Base-by-base conservation (phyloP, 2,797 vertebrate species). In the Diglossa cyanea region DNA sequence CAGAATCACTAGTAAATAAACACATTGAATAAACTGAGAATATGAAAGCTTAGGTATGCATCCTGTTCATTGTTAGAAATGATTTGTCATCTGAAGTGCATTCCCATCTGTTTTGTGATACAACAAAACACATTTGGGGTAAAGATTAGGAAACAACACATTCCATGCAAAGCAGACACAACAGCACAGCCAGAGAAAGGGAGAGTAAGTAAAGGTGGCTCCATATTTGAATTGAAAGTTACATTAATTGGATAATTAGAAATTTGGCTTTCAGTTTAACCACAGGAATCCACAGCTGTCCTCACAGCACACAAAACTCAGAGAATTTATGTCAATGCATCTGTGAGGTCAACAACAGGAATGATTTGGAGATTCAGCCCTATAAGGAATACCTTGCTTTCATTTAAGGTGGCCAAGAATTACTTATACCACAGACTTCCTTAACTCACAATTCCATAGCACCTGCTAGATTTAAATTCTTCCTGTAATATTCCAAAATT, bases 81-180 rank as follows among this genome's bases (percentile, higher is more conserved):
- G 3, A 93, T 76, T 74, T 77, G 78, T 65, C 89, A 89, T 51
- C 93, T 90, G 51, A 88, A 97, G 95, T 86, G 94, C 93, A 97
- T 98, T 99, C 98, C 99, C 98, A 99, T 99, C 98, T 93, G 98
- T 98, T 99, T 99, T 99, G 98, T 98, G 98, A 98, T 96, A 95
- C 35, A 15, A 96, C 92, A 97, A 98, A 97, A 97, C 87, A 96
- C 15, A 1, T 87, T 92, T 51, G 13, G 39, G 51, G 86, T 23
- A 42, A 94, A 83, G 90, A 57, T 37, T 4, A 68, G 80, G 81
- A 79, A 96, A 93, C 2, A 33, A 84, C 87, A 86, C 5, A 30
- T 83, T 94, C 45, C 94, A 97, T 97, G 96, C 95, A 97, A 96
- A 97, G 96, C 93, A 94, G 58, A 97, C 86, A 94, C 62, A 80